Evolutionary conservation across 2,888 invertebrate genomes (phyloP).

Genomic region (Axea sp.): DNA sequence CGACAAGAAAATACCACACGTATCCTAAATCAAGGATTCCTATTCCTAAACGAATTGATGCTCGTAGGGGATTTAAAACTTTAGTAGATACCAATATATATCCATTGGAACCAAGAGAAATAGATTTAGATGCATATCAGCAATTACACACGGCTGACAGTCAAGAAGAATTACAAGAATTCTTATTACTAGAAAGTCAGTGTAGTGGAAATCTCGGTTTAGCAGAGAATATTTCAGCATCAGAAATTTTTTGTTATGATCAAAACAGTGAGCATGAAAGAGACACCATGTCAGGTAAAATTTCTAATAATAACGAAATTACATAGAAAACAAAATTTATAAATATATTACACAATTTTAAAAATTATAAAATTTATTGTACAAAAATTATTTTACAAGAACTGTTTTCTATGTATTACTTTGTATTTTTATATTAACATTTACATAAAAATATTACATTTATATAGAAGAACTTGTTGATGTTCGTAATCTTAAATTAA

Average conservation of each 20-base stretch:
- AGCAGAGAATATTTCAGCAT: slow-evolving; percentile 79
- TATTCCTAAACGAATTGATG: slow-evolving; percentile 68
- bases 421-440: no score
- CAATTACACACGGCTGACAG: slow-evolving; percentile 83
- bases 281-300: slow-evolving; percentile 75
- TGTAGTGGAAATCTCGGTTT: slow-evolving; percentile 80
- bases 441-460: no score
- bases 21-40: slow-evolving; percentile 81
- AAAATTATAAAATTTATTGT: no score
- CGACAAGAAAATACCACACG: slow-evolving; percentile 80
- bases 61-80: slow-evolving; percentile 66
- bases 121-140: slow-evolving; percentile 81
- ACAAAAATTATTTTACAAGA: no score
- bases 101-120: slow-evolving; percentile 82
- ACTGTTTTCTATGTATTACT: no score
- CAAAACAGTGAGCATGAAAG: slow-evolving; percentile 73
- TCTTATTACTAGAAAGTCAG: slow-evolving; percentile 82
- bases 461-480: no score
- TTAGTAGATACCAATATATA: slow-evolving; percentile 78
- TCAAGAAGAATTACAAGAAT: slow-evolving; percentile 83
- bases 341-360: no score
- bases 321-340: slow-evolving; percentile 7
- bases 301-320: slow-evolving; percentile 11
- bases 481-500: no score
- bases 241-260: slow-evolving; percentile 68